Percentiles rank a stretch among this genome's conserved stretches.
Evolutionary conservation across 1,140 invertebrate species (phyloP).

Genomic region (Aphaenogaster ashmeadi): DNA sequence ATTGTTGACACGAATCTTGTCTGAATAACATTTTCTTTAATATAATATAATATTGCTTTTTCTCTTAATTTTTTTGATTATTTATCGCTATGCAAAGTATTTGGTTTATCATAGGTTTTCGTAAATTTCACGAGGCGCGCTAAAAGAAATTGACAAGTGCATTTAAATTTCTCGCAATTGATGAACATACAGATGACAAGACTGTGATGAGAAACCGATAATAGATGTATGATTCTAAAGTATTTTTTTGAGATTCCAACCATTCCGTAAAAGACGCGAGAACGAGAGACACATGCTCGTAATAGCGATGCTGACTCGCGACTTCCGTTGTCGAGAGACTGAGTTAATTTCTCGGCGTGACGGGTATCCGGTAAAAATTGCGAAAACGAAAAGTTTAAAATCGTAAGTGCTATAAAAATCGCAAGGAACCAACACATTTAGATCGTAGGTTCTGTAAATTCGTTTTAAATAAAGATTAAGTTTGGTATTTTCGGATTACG

Average conservation of each 20-base stretch:
- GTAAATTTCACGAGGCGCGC: neutral
- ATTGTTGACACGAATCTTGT: neutral
- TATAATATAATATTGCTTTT: neutral
- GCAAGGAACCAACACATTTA: neutral
- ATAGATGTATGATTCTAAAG: slow-evolving; percentile 4
- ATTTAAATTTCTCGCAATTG: neutral
- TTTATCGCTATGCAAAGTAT: neutral
- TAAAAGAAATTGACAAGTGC: neutral
- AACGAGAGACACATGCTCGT: slow-evolving; percentile 42
- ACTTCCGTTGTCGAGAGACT: slow-evolving; percentile 24
- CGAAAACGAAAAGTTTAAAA: slow-evolving; percentile 20
- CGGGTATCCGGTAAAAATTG: neutral
- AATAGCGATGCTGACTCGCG: slow-evolving; percentile 32
- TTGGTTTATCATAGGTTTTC: neutral
- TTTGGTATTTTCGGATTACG: slow-evolving; percentile 18
- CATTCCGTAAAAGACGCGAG: slow-evolving; percentile 24
- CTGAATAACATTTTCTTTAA: neutral
- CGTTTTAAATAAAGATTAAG: slow-evolving; percentile 8
- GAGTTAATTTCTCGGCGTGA: neutral
- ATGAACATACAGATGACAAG: neutral
- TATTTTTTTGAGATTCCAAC: slow-evolving; percentile 44
- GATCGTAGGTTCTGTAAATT: neutral
- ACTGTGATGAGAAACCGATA: neutral
- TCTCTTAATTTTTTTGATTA: neutral
- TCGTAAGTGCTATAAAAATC: neutral